Evolutionary conservation across 53 echinoderm and acorn worm genomes (phyloP), one percentile per base, ranked within the genome.

Genomic region (Henricia sp.): DNA sequence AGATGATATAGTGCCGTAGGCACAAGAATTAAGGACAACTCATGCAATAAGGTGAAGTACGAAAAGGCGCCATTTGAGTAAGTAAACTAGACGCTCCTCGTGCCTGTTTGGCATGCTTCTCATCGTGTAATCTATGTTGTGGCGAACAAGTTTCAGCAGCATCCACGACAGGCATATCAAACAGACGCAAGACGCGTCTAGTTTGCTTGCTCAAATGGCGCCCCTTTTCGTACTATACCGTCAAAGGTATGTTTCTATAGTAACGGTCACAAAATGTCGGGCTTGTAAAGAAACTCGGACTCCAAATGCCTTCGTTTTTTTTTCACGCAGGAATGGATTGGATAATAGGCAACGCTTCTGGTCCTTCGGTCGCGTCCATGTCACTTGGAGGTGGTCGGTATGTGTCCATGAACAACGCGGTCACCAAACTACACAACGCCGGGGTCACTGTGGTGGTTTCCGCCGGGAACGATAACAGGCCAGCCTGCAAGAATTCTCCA

Each of bases 301-400:
- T 6, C 14, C 46, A 14, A 46, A 46, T 53, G 53, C 4, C 53
- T 19, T 10, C 23, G n/a, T 53, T 34, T 16, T 5, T 16, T 16
- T 44, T 44, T 35, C 21, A 29, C 19, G 24, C 48, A 86, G 86
- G 86, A 37, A 86, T 86, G 60, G 86, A 86, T 23, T 62, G 64
- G 71, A 75, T 86, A 24, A 67, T 66, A 14, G 9, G 6, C 0
- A 50, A 63, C 66, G 69, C 39, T 48, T 28, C 33, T 34, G 34
- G 46, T 12, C 86, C 86, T 37, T 64, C 58, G n/a, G 86, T 86
- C 16, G 86, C 76, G n/a, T 86, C 86, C 42, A 60, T 86, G 76
- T 86, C 86, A 14, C 84, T 83, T n/a, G 84, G 84, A 53, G 84
- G 84, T 8, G 84, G 84, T 52, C 23, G 53, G 1, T 75, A 74